phyloP scores from a whole-genome alignment of 2,797 vertebrate genomes.

The Pantherophis vulpinus region DNA sequence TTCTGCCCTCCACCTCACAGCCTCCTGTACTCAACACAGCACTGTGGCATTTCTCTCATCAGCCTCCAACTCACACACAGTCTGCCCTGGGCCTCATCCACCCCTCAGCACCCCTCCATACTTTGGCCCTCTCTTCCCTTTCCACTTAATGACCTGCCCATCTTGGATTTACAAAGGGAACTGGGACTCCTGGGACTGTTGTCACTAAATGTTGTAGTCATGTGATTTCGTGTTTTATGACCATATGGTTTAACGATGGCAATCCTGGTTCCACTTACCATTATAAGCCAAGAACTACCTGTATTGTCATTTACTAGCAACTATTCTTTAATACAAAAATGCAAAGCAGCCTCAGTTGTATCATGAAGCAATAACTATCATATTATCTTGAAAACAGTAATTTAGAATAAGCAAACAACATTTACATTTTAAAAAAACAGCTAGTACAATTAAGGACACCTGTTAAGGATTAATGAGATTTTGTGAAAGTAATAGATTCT shows the following conservation, averaged over 20 bases:
- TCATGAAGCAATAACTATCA: background rate
- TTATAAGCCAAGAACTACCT: background rate
- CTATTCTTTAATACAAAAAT: background rate
- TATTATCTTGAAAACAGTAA: background rate
- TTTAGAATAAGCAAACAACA: background rate
- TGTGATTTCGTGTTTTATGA: background rate
- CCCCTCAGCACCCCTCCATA: background rate
- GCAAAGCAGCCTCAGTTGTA: conserved; percentile 12
- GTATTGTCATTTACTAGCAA: conserved; percentile 18
- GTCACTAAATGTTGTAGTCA: background rate
- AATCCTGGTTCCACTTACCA: background rate
- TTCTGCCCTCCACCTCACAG: background rate
- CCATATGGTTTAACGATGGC: background rate
- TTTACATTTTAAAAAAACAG: background rate
- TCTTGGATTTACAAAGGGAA: background rate
- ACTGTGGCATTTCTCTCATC: background rate
- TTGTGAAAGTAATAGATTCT: background rate
- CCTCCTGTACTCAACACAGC: background rate
- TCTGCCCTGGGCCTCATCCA: background rate
- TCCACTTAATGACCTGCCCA: background rate
- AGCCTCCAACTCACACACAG: background rate
- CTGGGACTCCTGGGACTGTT: background rate
- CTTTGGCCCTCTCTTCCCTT: background rate
- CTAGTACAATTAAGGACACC: background rate
- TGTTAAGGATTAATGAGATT: background rate